These are phyloP conservation scores for Spheniscus humboldti DNA, from an alignment of 2,797 vertebrate species.

Conservation along the genomic window DNA sequence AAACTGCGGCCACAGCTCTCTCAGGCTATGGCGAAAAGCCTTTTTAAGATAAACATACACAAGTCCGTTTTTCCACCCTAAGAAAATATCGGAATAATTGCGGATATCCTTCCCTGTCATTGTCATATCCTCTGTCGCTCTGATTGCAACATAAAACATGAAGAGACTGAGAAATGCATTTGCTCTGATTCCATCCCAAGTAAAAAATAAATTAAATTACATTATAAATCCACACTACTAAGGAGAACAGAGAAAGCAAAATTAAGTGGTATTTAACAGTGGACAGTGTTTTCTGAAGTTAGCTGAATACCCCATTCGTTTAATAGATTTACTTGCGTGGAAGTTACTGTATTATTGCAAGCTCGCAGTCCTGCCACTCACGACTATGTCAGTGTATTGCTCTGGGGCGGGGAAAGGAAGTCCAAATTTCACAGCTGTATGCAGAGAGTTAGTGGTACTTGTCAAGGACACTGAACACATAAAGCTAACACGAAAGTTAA, in stretches of 20 bases:
- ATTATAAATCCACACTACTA: neutral
- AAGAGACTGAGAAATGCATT: neutral
- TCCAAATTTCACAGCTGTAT: neutral
- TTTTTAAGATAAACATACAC: neutral
- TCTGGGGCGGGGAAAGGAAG: neutral
- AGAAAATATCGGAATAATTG: neutral
- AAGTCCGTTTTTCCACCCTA: neutral
- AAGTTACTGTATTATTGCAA: neutral
- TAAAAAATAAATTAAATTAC: neutral
- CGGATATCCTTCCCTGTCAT: neutral
- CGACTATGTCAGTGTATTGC: neutral
- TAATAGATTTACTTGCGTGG: neutral
- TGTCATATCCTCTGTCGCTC: neutral
- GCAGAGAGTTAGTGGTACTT: neutral
- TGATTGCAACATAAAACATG: neutral
- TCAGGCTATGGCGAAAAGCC: neutral
- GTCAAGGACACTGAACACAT: neutral
- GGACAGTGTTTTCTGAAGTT: neutral
- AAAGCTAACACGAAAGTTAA: neutral
- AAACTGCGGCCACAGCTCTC: accelerated
- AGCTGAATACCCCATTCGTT: neutral
- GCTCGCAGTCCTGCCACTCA: neutral
- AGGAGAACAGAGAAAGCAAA: neutral
- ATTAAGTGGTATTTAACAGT: neutral
- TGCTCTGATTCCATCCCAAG: neutral